Percentiles rank a stretch among this genome's conserved stretches.
These are phyloP conservation scores for Microctenopoma steveboyesi DNA, from an alignment of 2,797 vertebrate genomes.

Conservation along the genomic window DNA sequence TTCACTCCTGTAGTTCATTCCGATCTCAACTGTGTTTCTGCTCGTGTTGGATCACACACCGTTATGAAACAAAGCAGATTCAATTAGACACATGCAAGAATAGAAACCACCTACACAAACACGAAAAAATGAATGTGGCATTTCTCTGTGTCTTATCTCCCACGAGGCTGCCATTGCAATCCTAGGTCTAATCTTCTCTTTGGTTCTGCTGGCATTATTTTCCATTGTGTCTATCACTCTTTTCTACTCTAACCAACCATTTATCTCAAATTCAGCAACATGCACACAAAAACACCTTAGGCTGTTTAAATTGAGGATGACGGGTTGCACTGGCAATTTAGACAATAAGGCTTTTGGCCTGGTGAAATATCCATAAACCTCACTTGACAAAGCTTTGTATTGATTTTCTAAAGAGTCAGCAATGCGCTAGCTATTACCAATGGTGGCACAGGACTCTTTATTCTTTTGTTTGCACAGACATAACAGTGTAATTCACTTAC, in stretches of 20 bases:
- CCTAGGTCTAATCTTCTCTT: conserved; percentile 72
- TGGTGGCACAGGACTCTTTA: conserved; percentile 14
- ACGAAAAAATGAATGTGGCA: conserved; percentile 37
- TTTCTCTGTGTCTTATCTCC: conserved; percentile 68
- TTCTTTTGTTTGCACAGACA: conserved; percentile 39
- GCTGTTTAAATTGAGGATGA: conserved; percentile 14
- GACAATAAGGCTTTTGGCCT: conserved; percentile 27
- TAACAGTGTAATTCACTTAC: conserved; percentile 42
- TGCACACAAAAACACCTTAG: conserved; percentile 40
- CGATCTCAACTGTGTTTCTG: conserved; percentile 24
- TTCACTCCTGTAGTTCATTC: conserved; percentile 30
- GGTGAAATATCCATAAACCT: conserved; percentile 11
- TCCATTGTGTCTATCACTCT: conserved; percentile 54
- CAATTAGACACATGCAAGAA: conserved; percentile 69
- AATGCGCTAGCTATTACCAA: conserved; percentile 44
- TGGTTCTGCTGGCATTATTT: conserved; percentile 59
- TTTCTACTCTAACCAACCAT: conserved; percentile 38
- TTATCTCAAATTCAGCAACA: conserved; percentile 64
- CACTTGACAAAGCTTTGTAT: conserved; percentile 44
- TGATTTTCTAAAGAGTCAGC: conserved; percentile 45
- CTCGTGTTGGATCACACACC: conserved; percentile 40
- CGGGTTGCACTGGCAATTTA: not conserved
- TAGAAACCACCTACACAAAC: conserved; percentile 28
- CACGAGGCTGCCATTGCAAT: conserved; percentile 57
- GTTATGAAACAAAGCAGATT: conserved; percentile 70